Percentiles rank a stretch among this genome's conserved stretches.
phyloP scores from a whole-genome alignment of 2,888 invertebrate species.

The Drosophila yooni region DNA sequence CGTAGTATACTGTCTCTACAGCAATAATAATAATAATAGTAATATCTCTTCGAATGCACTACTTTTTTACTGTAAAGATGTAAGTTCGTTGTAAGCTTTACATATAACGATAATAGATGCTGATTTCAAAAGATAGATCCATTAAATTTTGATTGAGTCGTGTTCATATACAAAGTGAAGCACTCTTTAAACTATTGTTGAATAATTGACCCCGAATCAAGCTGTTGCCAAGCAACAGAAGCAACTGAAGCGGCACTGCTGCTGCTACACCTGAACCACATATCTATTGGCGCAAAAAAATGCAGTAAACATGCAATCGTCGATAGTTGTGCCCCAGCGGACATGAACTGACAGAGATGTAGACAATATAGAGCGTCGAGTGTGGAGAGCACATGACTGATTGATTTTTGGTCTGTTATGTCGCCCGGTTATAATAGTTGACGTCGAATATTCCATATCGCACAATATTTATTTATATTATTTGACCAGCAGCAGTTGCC shows the following conservation, averaged over 20 bases:
- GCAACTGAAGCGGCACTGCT: slow-evolving; percentile 6
- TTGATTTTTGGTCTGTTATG: slow-evolving; percentile 30
- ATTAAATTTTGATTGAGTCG: background rate
- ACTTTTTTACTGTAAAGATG: background rate
- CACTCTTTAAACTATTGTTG: background rate
- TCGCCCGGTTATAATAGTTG: slow-evolving; percentile 1
- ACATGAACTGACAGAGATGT: slow-evolving; percentile 1
- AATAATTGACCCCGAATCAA: slow-evolving; percentile 21
- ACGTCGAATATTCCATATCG: slow-evolving; percentile 7
- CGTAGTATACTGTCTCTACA: background rate
- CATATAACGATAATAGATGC: background rate
- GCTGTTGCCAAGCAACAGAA: slow-evolving; percentile 43
- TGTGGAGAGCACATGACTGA: slow-evolving; percentile 10
- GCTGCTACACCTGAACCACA: slow-evolving; percentile 11
- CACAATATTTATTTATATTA: slow-evolving; percentile 24
- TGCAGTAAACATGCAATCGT: slow-evolving; percentile 38
- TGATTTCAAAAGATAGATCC: background rate
- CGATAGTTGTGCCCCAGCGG: slow-evolving; percentile 4
- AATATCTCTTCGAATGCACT: background rate
- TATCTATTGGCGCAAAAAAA: slow-evolving; percentile 16
- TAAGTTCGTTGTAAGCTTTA: background rate
- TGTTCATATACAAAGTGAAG: background rate
- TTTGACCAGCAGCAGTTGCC: slow-evolving; percentile 2
- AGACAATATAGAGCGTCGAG: background rate
- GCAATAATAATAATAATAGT: background rate